Conservation (phyloP, 2,113 vertebrate genomes). For the Platysteira castanea region DNA sequence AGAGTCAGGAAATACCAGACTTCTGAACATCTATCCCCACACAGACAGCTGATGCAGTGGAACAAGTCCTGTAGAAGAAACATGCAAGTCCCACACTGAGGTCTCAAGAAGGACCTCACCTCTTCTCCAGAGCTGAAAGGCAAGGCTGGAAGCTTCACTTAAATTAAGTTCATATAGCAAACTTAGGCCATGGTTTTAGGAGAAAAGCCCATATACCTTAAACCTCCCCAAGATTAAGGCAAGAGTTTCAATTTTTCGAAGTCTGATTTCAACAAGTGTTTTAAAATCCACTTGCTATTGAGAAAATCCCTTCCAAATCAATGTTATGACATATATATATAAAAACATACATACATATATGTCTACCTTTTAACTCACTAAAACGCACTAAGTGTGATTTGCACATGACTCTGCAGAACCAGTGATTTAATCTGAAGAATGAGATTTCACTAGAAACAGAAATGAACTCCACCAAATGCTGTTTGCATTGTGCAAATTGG, state of each 20-base stretch:
- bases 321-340: neutral
- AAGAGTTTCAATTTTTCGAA: neutral
- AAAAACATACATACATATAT: neutral
- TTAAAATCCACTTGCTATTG: neutral
- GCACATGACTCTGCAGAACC: neutral
- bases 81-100: neutral
- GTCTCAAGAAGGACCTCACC: neutral
- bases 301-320: neutral
- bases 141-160: neutral
- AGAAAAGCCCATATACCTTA: neutral
- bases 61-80: neutral
- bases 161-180: neutral
- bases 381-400: neutral
- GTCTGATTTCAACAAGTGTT: neutral
- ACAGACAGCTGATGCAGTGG: neutral
- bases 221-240: neutral
- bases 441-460: neutral
- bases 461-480: neutral
- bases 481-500: neutral
- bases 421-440: neutral
- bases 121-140: neutral
- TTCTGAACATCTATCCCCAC: neutral
- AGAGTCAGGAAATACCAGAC: neutral
- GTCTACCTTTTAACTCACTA: neutral
- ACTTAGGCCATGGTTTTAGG: neutral